Conservation (phyloP, 2,113 vertebrate genomes). For the Cervus canadensis region DNA sequence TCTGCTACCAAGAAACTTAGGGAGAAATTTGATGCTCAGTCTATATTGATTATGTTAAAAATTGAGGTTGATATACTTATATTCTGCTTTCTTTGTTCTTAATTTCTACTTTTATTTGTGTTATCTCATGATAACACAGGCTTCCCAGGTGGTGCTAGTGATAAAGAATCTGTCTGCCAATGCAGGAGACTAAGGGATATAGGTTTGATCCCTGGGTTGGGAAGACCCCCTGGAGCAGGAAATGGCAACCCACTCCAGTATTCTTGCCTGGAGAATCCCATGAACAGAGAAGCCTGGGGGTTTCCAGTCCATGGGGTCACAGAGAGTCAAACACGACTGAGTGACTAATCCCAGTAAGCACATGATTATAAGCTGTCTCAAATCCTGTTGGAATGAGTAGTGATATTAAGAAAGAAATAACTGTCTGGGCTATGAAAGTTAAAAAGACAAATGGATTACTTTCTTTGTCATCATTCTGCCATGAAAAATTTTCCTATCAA, state of each 20-base stretch:
- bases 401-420: background rate
- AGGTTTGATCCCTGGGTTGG: background rate
- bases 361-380: background rate
- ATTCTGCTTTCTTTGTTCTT: background rate
- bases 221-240: background rate
- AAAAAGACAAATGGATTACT: background rate
- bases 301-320: background rate
- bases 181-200: background rate
- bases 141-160: background rate
- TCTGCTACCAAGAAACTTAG: background rate
- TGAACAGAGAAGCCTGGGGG: background rate
- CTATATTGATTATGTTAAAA: slow-evolving; percentile 19
- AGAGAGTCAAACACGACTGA: background rate
- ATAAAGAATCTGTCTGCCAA: background rate
- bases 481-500: background rate
- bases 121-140: background rate
- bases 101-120: background rate
- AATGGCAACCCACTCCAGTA: background rate
- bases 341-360: background rate
- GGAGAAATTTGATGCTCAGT: background rate
- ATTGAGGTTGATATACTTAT: background rate
- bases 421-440: background rate
- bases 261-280: background rate
- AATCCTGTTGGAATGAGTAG: background rate
- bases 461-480: background rate